Base-by-base conservation (phyloP, 2,888 invertebrate genomes). In the Xestia rhomboidea region DNA sequence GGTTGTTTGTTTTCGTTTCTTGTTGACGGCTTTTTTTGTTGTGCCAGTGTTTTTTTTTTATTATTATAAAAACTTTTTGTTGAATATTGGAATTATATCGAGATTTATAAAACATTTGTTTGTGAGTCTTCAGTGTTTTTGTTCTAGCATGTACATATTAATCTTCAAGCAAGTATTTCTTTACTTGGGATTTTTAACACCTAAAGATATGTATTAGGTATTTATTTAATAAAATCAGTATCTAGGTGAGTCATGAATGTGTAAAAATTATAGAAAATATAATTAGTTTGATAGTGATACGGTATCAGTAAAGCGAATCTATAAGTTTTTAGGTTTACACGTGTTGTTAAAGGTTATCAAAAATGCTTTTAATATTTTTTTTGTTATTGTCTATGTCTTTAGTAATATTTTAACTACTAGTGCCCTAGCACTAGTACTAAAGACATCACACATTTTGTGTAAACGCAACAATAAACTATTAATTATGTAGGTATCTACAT, bases 1-100 rank as follows among this genome's bases (percentile, higher is more conserved):
- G 89, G 84, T 91, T 91, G 91, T 93, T 93, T 93, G 91, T 93
- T 93, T 92, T 93, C 87, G 89, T 92, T 86, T 84, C 85, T 84
- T 90, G 85, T 88, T 90, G 88, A 85, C 88, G 80, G 81, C 81
- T 83, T 90, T 90, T 91, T 92, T 91, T 87, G 79, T 86, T 87
- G 82, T 77, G 86, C 75, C 78, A 79, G 74, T 77, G 30, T 62
- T 64, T 38, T 27, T 79, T 79, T 81, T 69, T 68, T 81, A 68
- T 69, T 81, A 69, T 27, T 67, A 62, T 77, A 70, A 76, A n/a
- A 78, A 38, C 49, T 66, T 79, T 80, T 78, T 84, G 63, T 80
- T 62, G 1, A 13, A 82, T 66, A 64, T 75, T 74, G 15, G 30
- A 73, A 34, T 41, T 75, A 67, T 49, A 68, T 74, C 64, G 30